A percentile compares a stretch with the other conserved stretches of the same genome.
These are phyloP conservation scores for Urocolius indicus DNA, from an alignment of 2,113 vertebrate species.

Conservation along the genomic window DNA sequence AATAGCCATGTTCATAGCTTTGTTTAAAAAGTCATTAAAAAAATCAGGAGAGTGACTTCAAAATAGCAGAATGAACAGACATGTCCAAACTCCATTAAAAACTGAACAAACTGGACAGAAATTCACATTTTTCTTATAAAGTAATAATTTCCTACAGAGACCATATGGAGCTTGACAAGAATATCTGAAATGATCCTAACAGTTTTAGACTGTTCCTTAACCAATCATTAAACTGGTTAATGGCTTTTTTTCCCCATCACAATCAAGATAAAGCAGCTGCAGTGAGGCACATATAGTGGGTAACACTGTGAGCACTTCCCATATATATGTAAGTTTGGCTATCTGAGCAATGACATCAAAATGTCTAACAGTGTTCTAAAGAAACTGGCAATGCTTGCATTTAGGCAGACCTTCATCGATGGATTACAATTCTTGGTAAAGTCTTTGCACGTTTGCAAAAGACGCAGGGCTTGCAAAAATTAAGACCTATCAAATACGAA, in stretches of 20 bases:
- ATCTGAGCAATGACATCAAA: not conserved
- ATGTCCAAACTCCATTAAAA: not conserved
- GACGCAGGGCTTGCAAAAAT: not conserved
- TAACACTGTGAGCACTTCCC: accelerated
- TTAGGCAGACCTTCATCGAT: not conserved
- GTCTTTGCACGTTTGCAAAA: not conserved
- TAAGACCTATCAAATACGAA: not conserved
- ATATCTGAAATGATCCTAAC: not conserved
- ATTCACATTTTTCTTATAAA: not conserved
- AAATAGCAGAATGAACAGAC: not conserved
- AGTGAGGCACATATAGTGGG: not conserved
- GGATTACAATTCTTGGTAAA: not conserved
- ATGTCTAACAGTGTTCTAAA: not conserved
- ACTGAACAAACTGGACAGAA: not conserved
- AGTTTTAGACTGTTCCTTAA: not conserved
- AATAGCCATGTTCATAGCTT: not conserved
- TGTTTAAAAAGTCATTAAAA: constrained; percentile 5
- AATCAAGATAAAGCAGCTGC: not conserved
- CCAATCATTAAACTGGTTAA: not conserved
- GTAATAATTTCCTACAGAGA: not conserved
- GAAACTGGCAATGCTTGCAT: not conserved
- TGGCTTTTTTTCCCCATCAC: not conserved
- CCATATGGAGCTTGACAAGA: not conserved
- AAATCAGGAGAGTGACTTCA: not conserved
- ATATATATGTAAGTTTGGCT: not conserved